Evolutionary conservation across 2,888 invertebrate genomes (phyloP), one percentile per base, ranked within the genome.

Genomic region (Osmoderma eremita): DNA sequence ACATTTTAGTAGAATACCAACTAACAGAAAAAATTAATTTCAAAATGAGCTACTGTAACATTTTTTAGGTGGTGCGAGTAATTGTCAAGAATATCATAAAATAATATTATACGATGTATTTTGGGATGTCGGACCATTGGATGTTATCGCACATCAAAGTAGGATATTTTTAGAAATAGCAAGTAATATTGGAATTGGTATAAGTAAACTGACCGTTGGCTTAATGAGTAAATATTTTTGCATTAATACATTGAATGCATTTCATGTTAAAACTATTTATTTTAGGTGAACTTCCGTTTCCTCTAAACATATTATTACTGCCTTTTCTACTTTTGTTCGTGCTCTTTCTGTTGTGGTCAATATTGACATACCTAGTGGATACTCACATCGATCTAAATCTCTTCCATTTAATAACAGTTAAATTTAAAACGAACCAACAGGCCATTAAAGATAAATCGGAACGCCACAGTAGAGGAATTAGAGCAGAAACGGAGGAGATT

Each of bases 61-160:
- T 54, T 38, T 50, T 51, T 13, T 50, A 66, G 65, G 58, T 17
- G 17, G 39, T 15, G 49, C 61, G 17, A 45, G 22, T 30, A 58
- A 66, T 13, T 66, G 65, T 41, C 39, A 30, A 36, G 45, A 49
- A 17, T 66, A 66, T 22, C 58, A 66, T 39, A 66, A 66, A 66
- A 42, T 39, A 36, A 41, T 66, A 38, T 50, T 66, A 30, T 61
- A 61, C 41, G 65, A 66, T 51, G 50, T 66, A 39, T 49, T 66
- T 15, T 66, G 65, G 65, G 65, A 66, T 13, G 65, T 66, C 24
- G 65, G 65, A 8, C 65, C 65, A n/a, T 42, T 66, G 22, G 65
- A 66, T 50, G 65, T 66, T 18, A 12, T 66, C 22, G 50, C 61
- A 15, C 65, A 66, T 24, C 65, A 66, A 61, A 66, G 49, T 24